Conservation (phyloP, 1,140 invertebrate genomes). For the Metopolophium dirhodum region DNA sequence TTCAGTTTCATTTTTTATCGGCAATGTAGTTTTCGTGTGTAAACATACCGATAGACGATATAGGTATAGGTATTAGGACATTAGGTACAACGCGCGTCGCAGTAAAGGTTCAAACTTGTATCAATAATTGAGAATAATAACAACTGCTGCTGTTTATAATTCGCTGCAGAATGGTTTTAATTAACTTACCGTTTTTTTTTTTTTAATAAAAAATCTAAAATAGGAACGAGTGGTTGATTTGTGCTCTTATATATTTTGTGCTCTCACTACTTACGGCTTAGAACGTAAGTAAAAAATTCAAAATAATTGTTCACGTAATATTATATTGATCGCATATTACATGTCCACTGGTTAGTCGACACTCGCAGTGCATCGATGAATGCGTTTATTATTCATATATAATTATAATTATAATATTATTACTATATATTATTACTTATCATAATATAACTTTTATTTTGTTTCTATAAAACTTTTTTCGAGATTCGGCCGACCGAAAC, state of each 20-base stretch:
- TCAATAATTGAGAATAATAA: neutral
- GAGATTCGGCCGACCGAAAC: neutral
- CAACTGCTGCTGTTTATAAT: neutral
- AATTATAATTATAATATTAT: too few relatives aligned
- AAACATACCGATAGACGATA: neutral
- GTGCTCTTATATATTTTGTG: neutral
- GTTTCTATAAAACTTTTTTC: neutral
- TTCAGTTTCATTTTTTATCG: neutral
- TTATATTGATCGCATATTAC: neutral
- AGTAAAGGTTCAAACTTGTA: neutral
- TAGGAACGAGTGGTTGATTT: neutral
- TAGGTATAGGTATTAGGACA: too few relatives aligned
- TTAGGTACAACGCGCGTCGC: neutral
- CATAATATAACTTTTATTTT: neutral
- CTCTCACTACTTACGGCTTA: too few relatives aligned
- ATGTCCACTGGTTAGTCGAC: too few relatives aligned
- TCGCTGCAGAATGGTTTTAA: neutral
- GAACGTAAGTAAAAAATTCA: neutral
- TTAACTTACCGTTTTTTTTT: neutral
- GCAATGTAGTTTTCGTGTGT: neutral
- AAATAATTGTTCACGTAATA: neutral
- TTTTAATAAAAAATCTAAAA: neutral
- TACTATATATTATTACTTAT: too few relatives aligned
- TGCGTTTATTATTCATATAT: neutral
- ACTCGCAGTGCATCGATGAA: neutral